phyloP scores from a whole-genome alignment of 1,140 invertebrate genomes.

The Saccostrea echinata region DNA sequence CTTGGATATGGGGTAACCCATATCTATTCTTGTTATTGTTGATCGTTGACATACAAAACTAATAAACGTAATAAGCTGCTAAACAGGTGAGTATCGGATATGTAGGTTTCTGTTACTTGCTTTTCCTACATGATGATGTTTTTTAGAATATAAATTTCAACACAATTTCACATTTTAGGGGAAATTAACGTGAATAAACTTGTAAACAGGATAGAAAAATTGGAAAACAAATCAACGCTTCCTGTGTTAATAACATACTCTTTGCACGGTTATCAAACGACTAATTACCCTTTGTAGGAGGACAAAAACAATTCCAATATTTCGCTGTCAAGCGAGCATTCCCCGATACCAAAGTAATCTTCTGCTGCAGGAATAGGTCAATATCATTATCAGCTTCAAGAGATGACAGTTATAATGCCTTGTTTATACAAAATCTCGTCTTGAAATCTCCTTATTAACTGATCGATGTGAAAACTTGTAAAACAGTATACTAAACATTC shows the following conservation, averaged over 20 bases:
- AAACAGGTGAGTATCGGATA: no score
- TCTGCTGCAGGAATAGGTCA: not conserved
- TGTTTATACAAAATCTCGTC: not conserved
- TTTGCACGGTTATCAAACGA: not conserved
- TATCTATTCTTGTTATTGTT: no score
- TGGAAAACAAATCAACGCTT: not conserved
- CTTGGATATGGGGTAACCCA: no score
- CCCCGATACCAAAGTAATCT: not conserved
- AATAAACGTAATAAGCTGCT: no score
- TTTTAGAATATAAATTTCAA: no score
- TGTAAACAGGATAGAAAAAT: conserved; percentile 2
- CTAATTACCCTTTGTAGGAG: conserved; percentile 4
- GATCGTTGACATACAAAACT: no score
- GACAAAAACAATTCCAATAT: not conserved
- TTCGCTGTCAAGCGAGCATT: not conserved
- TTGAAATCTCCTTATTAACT: not conserved
- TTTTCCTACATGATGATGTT: no score
- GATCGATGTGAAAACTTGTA: not conserved
- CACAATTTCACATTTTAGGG: no score
- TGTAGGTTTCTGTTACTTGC: no score
- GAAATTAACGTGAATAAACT: not conserved
- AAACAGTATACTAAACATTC: not conserved
- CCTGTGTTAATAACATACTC: not conserved
- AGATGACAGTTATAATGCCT: not conserved
- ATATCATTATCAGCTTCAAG: not conserved